Base-by-base conservation (phyloP, 1,140 invertebrate genomes). In the Dysdera silvatica region DNA sequence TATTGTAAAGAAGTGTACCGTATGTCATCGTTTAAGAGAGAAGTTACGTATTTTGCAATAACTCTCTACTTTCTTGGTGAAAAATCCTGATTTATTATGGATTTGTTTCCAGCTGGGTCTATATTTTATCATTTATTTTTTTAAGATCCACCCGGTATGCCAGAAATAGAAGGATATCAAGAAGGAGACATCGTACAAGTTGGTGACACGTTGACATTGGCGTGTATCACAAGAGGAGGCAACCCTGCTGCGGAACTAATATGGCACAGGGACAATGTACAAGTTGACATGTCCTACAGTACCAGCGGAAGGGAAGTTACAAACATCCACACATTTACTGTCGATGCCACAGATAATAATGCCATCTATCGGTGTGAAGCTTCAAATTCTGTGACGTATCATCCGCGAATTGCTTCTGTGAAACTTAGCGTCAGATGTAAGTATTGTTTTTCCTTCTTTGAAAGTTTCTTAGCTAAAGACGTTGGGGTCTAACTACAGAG, bases 241-340 rank as follows among this genome's bases (percentile, higher is more conserved):
- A 98, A 98, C 80, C 95, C 95, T 18, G 86, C 91, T 8, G 91
- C 93, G 2, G 87, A 92, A 73, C 83, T 97, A 3, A 85, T 92
- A 61, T 97, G 93, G 93, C 95, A 88, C 79, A 87, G 89, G 73
- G 93, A 95, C 73, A 85, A 85, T 8, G 84, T 87, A 64, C 84
- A 87, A 71, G 86, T 93, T 6, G 65, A 67, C 10, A 41, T 55
- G 37, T 60, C 58, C 8, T 67, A 31, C 23, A 58, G 48, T 16
- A 59, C 59, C 23, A 61, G 58, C 54, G 65, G 65, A 14, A 18
- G 59, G 37, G 65, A 67, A 41, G 59, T 58, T 0, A 67, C 65
- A 10, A 67, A 67, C 16, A 57, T 57, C 12, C 40, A 61, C 67
- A 84, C 84, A 31, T 85, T 96, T 64, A 75, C 89, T 37, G 85